Evolutionary conservation across 2,888 invertebrate genomes (phyloP).

Genomic region (Nomada goodeniana): DNA sequence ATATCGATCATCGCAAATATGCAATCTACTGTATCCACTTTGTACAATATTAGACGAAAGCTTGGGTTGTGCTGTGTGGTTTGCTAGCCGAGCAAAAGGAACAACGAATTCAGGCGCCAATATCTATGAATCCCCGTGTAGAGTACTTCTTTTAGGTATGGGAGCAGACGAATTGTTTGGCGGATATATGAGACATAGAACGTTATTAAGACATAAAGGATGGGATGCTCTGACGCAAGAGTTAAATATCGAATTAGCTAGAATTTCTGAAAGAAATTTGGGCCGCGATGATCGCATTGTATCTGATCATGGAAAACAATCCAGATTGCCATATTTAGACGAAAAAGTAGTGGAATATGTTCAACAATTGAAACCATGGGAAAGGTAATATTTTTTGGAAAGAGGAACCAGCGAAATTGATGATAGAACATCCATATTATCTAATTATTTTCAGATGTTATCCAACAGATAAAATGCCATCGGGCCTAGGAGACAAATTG

Average conservation of each 20-base stretch:
- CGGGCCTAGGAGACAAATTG: slow-evolving; percentile 97
- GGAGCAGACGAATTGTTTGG: slow-evolving; percentile 99
- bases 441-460: slow-evolving; percentile 85
- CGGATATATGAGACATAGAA: slow-evolving; percentile 96
- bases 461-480: slow-evolving; percentile 86
- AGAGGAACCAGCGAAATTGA: slow-evolving; percentile 15
- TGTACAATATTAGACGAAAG: slow-evolving; percentile 97
- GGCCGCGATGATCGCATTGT: slow-evolving; percentile 98
- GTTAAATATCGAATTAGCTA: slow-evolving; percentile 90
- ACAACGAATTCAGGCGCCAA: slow-evolving; percentile 73
- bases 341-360: slow-evolving; percentile 89
- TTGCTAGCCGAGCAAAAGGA: slow-evolving; percentile 93
- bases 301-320: slow-evolving; percentile 94
- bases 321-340: slow-evolving; percentile 92
- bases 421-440: slow-evolving; percentile 5
- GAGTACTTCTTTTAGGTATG: slow-evolving; percentile 94
- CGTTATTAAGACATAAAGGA: slow-evolving; percentile 87
- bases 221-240: slow-evolving; percentile 86
- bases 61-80: slow-evolving; percentile 98
- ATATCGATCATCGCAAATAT: slow-evolving; percentile 87
- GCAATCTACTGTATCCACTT: slow-evolving; percentile 93
- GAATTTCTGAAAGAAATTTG: slow-evolving; percentile 95
- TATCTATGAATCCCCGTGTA: slow-evolving; percentile 86
- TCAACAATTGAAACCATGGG: slow-evolving; percentile 88
- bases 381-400: slow-evolving; percentile 85